Base-by-base conservation (phyloP, 2,113 vertebrate genomes). In the Hypanus sabinus region DNA sequence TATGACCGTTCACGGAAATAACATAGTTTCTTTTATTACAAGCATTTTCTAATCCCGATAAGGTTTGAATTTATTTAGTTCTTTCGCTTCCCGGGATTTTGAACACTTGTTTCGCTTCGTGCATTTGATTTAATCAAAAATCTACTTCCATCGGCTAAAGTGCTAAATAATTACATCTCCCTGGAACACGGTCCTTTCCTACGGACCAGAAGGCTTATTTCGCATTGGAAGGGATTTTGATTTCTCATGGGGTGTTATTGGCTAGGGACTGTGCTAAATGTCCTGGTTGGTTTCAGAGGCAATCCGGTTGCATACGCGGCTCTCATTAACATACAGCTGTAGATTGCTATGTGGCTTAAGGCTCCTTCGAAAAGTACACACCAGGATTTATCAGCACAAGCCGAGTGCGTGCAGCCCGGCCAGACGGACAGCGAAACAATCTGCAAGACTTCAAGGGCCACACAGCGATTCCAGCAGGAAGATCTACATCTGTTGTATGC, bases 281-380 rank as follows among this genome's bases (percentile, higher is more conserved):
- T n/a, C 90, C 33, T 46, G 90, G 36, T 93, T 93, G 70, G 91
- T 55, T 38, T 93, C n/a, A 12, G 20, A 30, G 70, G 91, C 70
- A 36, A 70, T 70, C 71, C 91, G 20, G 71, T 27, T 73, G 70
- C 91, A 70, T n/a, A 92, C 88, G 68, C 46, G 55, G 96, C 96
- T 97, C 46, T 96, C 14, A 98, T 99, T 99, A 98, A 96, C 98
- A 98, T 99, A 99, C 98, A 99, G 98, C 98, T 98, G 98, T 97
- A 94, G 95, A 95, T 94, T 95, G 94, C 91, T 93, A 46, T 93
- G 91, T 93, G 70, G 91, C 91, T 93, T 93, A 93, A 93, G 91
- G 91, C 95, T 93, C 91, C 95, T 92, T 94, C 95, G 57, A 95
- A 70, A 95, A 94, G 95, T 96, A 94, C 95, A 94, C 96, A 94